Base-by-base conservation (phyloP, 2,797 vertebrate genomes). In the Spinibarbus caldwelli region DNA sequence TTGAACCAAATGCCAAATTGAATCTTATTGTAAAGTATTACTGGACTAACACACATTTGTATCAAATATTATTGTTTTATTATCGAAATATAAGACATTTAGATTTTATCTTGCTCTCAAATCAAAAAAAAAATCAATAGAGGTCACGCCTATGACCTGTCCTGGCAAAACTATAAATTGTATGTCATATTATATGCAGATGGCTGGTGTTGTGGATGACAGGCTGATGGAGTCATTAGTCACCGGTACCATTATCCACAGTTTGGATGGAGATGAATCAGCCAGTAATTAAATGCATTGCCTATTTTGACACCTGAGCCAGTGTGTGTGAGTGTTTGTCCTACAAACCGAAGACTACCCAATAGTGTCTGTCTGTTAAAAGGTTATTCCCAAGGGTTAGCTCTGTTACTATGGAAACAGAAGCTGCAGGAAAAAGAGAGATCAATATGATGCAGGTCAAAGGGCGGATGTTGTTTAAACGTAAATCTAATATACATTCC, bases 221-320 rank as follows among this genome's bases (percentile, higher is more conserved):
- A 71, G 59, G n/a, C 31, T 81, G 75, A 85, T 72, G 8, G 29
- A 49, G 54, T 66, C 78, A 83, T 87, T 85, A 52, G 12, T 80
- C 78, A 67, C 41, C 4, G 7, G 17, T 49, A 23, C 43, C 41
- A 67, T 80, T 67, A 80, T 67, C 59, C 62, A 66, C 29, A 23
- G 59, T 67, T 68, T 62, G 21, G 19, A 71, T 72, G 41, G 38
- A 12, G 19, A 83, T 77, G 85, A 83, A 89, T 91, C 78, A 77
- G 70, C 41, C 47, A 75, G 71, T 90, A 92, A 93, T 93, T 71
- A 90, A 92, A 92, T 91, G n/a, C 89, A 91, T 90, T 90, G 88
- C 54, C 88, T 8, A 71, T 87, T 73, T 68, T 80, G 83, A 82
- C 89, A 85, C 88, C 72, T 29, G 67, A 64, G 68, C 75, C n/a